phyloP scores from a whole-genome alignment of 2,888 invertebrate genomes.

The Brachypalpus laphriformis region DNA sequence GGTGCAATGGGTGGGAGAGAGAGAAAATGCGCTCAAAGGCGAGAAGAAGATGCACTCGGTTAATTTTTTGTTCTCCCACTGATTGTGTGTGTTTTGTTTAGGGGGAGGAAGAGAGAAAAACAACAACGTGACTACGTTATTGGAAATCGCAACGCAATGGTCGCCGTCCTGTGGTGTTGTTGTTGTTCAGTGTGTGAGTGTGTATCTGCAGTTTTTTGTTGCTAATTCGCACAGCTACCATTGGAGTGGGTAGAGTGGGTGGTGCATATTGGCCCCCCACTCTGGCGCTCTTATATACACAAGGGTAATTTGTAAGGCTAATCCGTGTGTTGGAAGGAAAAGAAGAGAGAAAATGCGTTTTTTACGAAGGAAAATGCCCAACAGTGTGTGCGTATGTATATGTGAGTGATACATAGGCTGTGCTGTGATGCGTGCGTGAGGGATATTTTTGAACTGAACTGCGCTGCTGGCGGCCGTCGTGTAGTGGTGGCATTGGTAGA shows the following conservation, averaged over 20 bases:
- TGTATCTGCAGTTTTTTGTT: conserved; percentile 55
- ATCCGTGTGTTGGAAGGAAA: conserved; percentile 62
- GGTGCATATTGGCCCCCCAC: conserved; percentile 63
- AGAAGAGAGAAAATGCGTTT: conserved; percentile 65
- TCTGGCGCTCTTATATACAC: conserved; percentile 54
- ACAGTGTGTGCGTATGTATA: conserved; percentile 56
- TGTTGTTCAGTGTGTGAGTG: conserved; percentile 57
- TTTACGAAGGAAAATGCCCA: conserved; percentile 63
- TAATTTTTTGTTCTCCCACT: conserved; percentile 1
- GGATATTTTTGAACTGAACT: conserved; percentile 60
- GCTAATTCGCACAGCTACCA: conserved; percentile 53
- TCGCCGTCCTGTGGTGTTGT: conserved; percentile 70
- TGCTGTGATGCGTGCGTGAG: conserved; percentile 71
- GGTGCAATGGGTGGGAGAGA: conserved; percentile 58
- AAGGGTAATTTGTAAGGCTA: conserved; percentile 71
- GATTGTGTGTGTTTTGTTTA: conserved; percentile 29
- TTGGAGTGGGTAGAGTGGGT: conserved; percentile 73
- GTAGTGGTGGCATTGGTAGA: conserved; percentile 41
- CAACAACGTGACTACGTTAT: conserved; percentile 64
- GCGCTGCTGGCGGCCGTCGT: conserved; percentile 33
- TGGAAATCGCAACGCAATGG: conserved; percentile 74
- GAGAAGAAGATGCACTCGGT: conserved; percentile 60
- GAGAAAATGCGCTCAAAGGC: background rate
- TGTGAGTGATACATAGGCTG: conserved; percentile 62
- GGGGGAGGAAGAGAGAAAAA: conserved; percentile 43